Evolutionary conservation across 2,113 vertebrate species (phyloP), one percentile per base, ranked within the genome.

Genomic region (Puma concolor): DNA sequence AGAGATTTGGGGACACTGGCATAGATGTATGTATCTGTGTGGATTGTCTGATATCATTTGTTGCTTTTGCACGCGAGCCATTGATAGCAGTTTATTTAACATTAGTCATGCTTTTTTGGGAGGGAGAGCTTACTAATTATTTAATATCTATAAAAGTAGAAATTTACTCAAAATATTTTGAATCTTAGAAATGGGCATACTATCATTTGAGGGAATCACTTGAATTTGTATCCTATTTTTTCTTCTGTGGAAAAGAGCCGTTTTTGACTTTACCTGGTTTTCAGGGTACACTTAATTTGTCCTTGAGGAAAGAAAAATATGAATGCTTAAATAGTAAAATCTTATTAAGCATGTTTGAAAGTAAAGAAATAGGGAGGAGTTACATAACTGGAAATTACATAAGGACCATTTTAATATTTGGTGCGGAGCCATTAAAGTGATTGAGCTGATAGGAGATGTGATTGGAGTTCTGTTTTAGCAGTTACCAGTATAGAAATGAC

Each of bases 101-200:
- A 16, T 76, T 9, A 54, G 29, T 83, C 25, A 5, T 36, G 6
- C 1, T 69, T 19, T 76, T 82, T 85, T 91, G 1, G 27, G 21
- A 2, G 27, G 10, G 4, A 41, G 7, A 41, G 7, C n/a, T n/a
- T 82, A 54, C 10, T 90, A 29, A 82, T 90, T 86, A 76, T 82
- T 96, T 87, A 33, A 69, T 94, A 77, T 23, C 52, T 6, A 25
- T 52, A 52, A 91, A 83, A 63, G 41, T 79, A 79, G 44, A 36
- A 91, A 21, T 41, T 96, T 88, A 19, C 41, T 94, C 36, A 93
- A 88, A 81, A 44, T 71, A 89, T 12, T 57, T 95, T 88, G 52
- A 29, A n/a, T 72, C 21, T 74, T 91, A 67, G 88, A 86, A 79
- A 64, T 83, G 5, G 29, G 7, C 48, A 57, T 86, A 90, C 76